A percentile compares a stretch with the other conserved stretches of the same genome.
These are phyloP conservation scores for Parazoanthus swiftii DNA, from an alignment of 92 coral and sea anemone genomes.

Conservation along the genomic window DNA sequence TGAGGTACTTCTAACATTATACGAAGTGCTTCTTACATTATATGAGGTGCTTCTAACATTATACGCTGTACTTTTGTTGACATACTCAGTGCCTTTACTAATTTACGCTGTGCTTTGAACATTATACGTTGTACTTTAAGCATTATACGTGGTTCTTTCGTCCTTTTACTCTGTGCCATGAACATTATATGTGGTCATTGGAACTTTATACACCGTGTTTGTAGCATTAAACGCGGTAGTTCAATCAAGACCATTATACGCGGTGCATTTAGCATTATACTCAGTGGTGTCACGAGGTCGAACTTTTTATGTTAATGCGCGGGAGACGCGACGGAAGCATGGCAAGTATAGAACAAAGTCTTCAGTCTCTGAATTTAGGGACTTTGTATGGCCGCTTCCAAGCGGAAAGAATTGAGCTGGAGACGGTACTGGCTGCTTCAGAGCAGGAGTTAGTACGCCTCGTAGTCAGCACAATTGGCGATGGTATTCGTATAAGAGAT, in stretches of 20 bases:
- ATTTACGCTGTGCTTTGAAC: slow-evolving; percentile 1
- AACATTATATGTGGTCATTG: neutral
- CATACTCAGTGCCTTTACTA: neutral
- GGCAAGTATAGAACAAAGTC: neutral
- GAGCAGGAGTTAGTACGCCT: slow-evolving; percentile 6
- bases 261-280: slow-evolving; percentile 30
- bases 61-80: neutral
- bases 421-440: neutral
- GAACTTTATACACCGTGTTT: slow-evolving; percentile 34
- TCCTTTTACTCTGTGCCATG: slow-evolving; percentile 17
- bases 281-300: neutral
- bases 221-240: too few relatives aligned
- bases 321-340: neutral
- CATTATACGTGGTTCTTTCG: slow-evolving; percentile 31
- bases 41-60: neutral
- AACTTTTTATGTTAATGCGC: neutral
- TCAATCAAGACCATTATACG: neutral
- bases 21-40: neutral
- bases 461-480: slow-evolving; percentile 17
- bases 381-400: neutral
- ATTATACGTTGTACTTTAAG: slow-evolving; percentile 31
- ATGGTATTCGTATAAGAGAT: slow-evolving; percentile 30
- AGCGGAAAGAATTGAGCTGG: neutral
- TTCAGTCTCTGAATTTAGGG: neutral
- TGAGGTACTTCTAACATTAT: neutral